Base-by-base conservation (phyloP, 2,888 invertebrate species). In the Melinopterus prodromus region DNA sequence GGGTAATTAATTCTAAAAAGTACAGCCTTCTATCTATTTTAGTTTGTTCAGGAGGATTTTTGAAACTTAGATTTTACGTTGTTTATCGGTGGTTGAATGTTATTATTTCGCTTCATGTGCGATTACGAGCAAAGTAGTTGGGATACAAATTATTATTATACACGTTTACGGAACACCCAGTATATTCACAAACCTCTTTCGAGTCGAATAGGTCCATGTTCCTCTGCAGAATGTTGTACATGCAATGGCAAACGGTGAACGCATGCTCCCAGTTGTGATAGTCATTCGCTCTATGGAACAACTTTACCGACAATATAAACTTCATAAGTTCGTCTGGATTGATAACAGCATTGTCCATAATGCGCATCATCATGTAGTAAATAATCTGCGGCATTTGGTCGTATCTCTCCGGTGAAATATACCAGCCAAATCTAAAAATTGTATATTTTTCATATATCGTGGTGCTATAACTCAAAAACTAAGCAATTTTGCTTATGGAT, bases 211-310 rank as follows among this genome's bases (percentile, higher is more conserved):
- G 85, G 1, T 90, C 90, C 6, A 83, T 79, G 83, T 93, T 92
- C 79, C 89, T 90, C 26, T 84, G 85, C 16, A 93, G 85, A 53
- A 93, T 91, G 81, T 92, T 87, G 82, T 89, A 93, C 91, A 93
- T 91, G 74, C 92, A 92, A 85, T 93, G 93, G 0, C 91, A 90
- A 77, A 93, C 93, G 78, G 90, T 91, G 86, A 93, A 93, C 0
- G 92, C 93, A 83, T 93, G 93, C 77, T 92, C 92, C 1, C 92
- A 92, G 86, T 93, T 93, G 84, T 93, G 93, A 84, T 93, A 93
- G 0, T 92, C 91, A 83, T 92, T 92, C 70, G 88, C 83, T 3
- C 92, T 87, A 84, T 93, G 93, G 80, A 88, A 86, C 81, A 89
- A 89, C 81, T 86, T 85, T 0, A 91, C 88, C 0, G 91, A 90